A percentile compares a stretch with the other conserved stretches of the same genome.
These are phyloP conservation scores for Triops cancriformis DNA, from an alignment of 1,140 invertebrate genomes.

Conservation along the genomic window DNA sequence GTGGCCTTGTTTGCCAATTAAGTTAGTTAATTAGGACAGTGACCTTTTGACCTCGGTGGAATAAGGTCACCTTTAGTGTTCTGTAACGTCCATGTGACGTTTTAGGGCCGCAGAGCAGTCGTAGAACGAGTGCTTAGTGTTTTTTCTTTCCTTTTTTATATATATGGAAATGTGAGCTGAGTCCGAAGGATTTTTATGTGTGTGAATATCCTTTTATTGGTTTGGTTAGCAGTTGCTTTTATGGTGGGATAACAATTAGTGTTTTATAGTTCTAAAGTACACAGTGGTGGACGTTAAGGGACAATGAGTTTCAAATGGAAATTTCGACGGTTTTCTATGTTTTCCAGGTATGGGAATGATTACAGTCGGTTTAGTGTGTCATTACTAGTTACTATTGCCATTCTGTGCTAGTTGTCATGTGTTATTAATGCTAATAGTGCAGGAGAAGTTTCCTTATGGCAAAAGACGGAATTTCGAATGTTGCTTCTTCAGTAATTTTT, in stretches of 20 bases:
- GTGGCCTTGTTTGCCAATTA: not conserved
- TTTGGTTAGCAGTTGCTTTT: not conserved
- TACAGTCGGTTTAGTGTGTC: no score
- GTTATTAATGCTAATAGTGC: no score
- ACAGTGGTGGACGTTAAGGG: not conserved
- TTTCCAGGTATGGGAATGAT: not conserved
- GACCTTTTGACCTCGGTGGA: not conserved
- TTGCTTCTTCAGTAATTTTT: no score
- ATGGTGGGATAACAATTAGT: not conserved
- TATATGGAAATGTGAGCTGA: not conserved
- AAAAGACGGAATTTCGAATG: no score
- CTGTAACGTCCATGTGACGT: not conserved
- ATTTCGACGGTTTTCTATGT: not conserved
- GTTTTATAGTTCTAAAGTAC: slow-evolving; percentile 1
- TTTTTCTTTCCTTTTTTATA: not conserved
- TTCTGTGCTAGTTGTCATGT: no score
- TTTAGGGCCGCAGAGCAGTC: not conserved
- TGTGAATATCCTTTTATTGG: no score
- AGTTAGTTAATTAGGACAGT: not conserved
- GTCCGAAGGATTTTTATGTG: no score
- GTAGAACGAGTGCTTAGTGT: no score
- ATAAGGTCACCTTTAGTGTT: not conserved
- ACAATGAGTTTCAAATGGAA: slow-evolving; percentile 9
- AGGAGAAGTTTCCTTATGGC: no score
- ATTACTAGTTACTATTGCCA: no score